Evolutionary conservation across 2,113 vertebrate species (phyloP).

Genomic region (Menura novaehollandiae): DNA sequence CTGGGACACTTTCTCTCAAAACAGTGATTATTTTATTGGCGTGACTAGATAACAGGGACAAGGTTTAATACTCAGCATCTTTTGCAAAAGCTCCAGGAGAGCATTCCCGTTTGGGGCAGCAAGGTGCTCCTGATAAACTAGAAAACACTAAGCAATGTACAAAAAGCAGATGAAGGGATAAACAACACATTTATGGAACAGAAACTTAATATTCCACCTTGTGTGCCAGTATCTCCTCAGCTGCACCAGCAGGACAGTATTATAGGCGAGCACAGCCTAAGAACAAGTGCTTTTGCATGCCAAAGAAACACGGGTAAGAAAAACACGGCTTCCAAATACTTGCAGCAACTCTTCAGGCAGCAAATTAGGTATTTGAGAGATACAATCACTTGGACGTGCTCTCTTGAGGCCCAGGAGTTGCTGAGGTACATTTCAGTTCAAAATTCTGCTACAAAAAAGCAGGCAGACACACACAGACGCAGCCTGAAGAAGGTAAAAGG

Average conservation of each 20-base stretch:
- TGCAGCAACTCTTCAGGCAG: neutral
- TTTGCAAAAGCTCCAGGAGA: neutral
- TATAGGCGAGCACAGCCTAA: fast-evolving
- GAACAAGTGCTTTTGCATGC: neutral
- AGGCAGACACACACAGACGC: fast-evolving
- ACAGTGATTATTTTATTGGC: fast-evolving
- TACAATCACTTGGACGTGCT: neutral
- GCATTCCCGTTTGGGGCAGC: too few relatives aligned
- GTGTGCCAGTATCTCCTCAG: neutral
- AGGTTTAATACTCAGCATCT: neutral
- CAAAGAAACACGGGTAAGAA: neutral
- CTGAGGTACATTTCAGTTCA: neutral
- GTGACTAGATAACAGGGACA: neutral
- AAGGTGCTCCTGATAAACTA: neutral
- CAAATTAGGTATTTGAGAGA: neutral
- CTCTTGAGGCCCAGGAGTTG: fast-evolving
- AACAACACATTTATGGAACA: fast-evolving
- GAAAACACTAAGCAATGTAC: fast-evolving
- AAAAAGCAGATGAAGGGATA: neutral
- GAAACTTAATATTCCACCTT: neutral
- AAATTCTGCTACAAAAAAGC: neutral
- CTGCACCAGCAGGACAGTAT: neutral
- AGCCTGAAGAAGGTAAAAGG: neutral
- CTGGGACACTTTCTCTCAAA: neutral
- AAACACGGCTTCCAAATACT: neutral